phyloP scores from a whole-genome alignment of 37 sponge, comb jelly and placozoan species.

The Chondrilla cf. caribensis region DNA sequence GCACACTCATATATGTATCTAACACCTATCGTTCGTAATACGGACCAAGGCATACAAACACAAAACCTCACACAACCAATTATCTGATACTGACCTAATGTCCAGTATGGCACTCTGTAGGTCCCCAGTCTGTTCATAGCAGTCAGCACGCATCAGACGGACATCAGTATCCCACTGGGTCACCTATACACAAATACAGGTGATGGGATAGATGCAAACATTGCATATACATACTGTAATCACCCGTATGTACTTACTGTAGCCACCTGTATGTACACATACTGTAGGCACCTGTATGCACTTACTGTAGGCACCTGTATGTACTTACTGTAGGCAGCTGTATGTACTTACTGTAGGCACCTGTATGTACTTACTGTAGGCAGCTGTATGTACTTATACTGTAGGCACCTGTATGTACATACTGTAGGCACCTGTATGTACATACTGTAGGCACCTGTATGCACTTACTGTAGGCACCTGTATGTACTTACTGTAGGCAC shows the following conservation, averaged over 20 bases:
- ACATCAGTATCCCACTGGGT: constrained; percentile 81
- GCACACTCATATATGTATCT: too few relatives aligned
- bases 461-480: too few relatives aligned
- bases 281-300: too few relatives aligned
- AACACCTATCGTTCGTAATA: too few relatives aligned
- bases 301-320: too few relatives aligned
- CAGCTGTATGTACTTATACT: not conserved
- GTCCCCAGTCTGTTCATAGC: constrained; percentile 59
- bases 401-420: not conserved
- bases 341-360: too few relatives aligned
- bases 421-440: not conserved
- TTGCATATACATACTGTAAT: not conserved
- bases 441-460: too few relatives aligned
- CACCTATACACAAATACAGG: constrained; percentile 29
- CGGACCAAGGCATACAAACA: too few relatives aligned
- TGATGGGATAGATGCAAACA: too few relatives aligned
- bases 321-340: not conserved
- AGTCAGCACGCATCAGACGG: constrained; percentile 69
- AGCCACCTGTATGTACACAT: not conserved
- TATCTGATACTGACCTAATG: constrained; percentile 57
- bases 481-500: not conserved
- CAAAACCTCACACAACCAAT: too few relatives aligned
- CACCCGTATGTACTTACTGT: not conserved
- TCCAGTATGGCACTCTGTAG: constrained; percentile 81
- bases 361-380: not conserved